Percentiles rank a stretch among this genome's conserved stretches.
Evolutionary conservation across 2,797 vertebrate species (phyloP).

Genomic region (Anas bernieri): DNA sequence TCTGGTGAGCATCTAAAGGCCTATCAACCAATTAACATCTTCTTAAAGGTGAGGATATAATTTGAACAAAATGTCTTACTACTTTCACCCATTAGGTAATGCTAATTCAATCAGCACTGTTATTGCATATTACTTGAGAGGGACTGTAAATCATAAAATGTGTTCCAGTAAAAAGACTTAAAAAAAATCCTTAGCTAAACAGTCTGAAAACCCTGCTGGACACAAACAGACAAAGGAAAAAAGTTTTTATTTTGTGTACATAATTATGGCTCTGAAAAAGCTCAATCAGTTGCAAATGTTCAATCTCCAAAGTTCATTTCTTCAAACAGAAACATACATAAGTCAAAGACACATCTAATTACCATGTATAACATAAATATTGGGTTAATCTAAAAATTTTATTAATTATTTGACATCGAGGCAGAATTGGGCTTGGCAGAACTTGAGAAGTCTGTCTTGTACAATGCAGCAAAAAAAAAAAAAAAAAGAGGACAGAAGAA

Average conservation of each 20-base stretch:
- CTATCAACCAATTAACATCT: not conserved
- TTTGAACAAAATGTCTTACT: not conserved
- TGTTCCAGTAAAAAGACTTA: not conserved
- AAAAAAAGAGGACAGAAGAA: not conserved
- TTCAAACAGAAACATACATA: constrained; percentile 1
- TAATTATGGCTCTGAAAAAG: not conserved
- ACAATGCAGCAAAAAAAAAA: not conserved
- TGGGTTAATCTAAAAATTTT: not conserved
- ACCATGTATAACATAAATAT: not conserved
- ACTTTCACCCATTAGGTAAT: not conserved
- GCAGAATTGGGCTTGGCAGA: not conserved
- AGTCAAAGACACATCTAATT: not conserved
- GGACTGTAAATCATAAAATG: not conserved
- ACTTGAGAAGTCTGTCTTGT: not conserved
- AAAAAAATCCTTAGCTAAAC: not conserved
- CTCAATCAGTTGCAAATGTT: not conserved
- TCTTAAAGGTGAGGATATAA: not conserved
- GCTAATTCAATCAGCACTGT: not conserved
- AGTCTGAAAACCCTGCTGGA: constrained; percentile 12
- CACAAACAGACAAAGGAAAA: not conserved
- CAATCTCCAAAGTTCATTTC: not conserved
- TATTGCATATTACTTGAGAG: not conserved
- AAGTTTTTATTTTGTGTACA: not conserved
- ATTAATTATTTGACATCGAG: constrained; percentile 1
- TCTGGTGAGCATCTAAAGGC: not conserved